A percentile compares a stretch with the other conserved stretches of the same genome.
These are phyloP conservation scores for Atlantisia rogersi DNA, from an alignment of 2,113 vertebrate genomes.

Conservation along the genomic window DNA sequence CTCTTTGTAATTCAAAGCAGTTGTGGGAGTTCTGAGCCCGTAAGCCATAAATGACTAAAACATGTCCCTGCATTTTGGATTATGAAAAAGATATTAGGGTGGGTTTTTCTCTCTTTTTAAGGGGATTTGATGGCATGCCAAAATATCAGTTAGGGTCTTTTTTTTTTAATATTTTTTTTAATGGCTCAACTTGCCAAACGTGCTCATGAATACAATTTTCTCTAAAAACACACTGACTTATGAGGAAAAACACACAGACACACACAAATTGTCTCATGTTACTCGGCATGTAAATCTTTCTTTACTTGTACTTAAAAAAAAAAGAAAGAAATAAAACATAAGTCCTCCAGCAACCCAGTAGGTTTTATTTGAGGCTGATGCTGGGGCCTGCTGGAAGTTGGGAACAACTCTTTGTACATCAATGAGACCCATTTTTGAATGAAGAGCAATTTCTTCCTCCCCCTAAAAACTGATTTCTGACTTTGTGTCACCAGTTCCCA, in stretches of 20 bases:
- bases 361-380: background rate
- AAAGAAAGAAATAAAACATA: background rate
- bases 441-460: background rate
- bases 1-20: constrained; percentile 39
- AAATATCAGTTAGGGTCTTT: constrained; percentile 10
- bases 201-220: constrained; percentile 19
- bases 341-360: background rate
- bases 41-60: constrained; percentile 61
- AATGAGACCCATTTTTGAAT: background rate
- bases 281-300: background rate
- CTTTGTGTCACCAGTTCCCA: background rate
- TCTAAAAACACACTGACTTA: background rate
- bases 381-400: background rate
- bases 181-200: background rate
- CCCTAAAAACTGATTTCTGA: background rate
- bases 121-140: constrained; percentile 40
- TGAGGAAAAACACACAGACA: background rate
- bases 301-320: background rate
- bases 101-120: constrained; percentile 46
- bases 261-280: background rate
- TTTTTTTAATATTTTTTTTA: background rate
- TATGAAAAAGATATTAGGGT: constrained; percentile 50
- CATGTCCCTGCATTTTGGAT: constrained; percentile 41
- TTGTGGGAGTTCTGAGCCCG: constrained; percentile 11
- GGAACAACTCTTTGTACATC: background rate